These are phyloP conservation scores for Cephus runcator DNA, from an alignment of 2,888 invertebrate species.

Conservation along the genomic window DNA sequence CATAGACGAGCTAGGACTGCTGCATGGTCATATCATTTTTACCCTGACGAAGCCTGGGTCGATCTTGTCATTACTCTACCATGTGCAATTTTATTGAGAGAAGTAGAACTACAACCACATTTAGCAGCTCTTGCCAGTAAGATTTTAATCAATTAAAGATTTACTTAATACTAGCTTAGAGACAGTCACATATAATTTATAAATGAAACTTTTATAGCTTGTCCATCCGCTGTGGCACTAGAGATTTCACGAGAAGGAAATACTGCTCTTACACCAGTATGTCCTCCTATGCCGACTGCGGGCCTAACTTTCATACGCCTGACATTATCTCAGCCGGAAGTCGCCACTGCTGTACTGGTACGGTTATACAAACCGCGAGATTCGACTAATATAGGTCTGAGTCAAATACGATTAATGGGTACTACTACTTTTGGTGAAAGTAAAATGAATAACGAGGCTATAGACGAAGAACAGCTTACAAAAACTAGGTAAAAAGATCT, in stretches of 20 bases:
- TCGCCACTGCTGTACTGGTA: constrained; percentile 85
- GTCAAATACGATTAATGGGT: constrained; percentile 87
- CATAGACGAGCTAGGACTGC: constrained; percentile 88
- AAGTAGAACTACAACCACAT: constrained; percentile 89
- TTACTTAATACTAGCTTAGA: background rate
- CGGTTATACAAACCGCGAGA: constrained; percentile 86
- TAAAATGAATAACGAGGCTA: constrained; percentile 61
- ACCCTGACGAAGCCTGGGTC: constrained; percentile 88
- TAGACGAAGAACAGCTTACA: constrained; percentile 70
- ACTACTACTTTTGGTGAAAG: constrained; percentile 81
- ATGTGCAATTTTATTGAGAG: constrained; percentile 87
- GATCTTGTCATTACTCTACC: constrained; percentile 89
- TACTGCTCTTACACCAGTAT: constrained; percentile 81
- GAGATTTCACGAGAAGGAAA: constrained; percentile 87
- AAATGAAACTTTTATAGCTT: constrained; percentile 69
- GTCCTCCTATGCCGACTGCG: constrained; percentile 86
- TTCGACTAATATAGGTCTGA: constrained; percentile 88
- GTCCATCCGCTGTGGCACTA: constrained; percentile 88
- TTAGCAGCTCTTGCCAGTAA: constrained; percentile 82
- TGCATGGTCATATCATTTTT: constrained; percentile 97
- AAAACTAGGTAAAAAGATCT: constrained; percentile 62
- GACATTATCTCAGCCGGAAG: constrained; percentile 84
- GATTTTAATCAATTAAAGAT: constrained; percentile 41
- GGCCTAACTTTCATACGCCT: constrained; percentile 89
- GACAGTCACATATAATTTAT: background rate